Conservation (phyloP, 30 jellyfish, hydroid and myxozoan species). For the Chironex yamaguchii region DNA sequence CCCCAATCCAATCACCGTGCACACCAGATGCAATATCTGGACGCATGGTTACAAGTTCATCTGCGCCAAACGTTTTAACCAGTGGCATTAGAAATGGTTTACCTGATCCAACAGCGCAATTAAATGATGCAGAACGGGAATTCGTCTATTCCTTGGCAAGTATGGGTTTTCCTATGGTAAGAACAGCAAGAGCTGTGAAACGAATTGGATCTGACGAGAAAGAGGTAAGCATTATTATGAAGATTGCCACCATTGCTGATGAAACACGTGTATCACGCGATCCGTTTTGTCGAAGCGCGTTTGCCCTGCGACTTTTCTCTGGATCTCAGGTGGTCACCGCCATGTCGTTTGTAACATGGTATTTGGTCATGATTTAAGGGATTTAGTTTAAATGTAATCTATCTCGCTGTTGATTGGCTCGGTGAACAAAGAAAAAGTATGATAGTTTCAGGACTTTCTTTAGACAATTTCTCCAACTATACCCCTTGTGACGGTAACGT, state of each 20-base stretch:
- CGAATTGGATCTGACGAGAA: constrained; percentile 81
- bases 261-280: not conserved
- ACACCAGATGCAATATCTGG: not conserved
- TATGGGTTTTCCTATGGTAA: constrained; percentile 87
- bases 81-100: constrained; percentile 18
- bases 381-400: too few species aligned
- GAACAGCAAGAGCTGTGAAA: constrained; percentile 87
- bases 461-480: too few species aligned
- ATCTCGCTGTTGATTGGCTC: not conserved
- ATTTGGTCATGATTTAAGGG: too few species aligned
- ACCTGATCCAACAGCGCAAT: constrained; percentile 57
- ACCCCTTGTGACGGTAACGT: too few species aligned
- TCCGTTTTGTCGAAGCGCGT: not conserved
- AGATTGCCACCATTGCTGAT: not conserved
- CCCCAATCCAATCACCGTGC: not conserved
- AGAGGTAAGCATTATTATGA: constrained; percentile 58
- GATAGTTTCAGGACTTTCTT: too few species aligned
- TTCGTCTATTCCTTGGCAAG: constrained; percentile 58
- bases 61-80: not conserved
- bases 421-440: too few species aligned
- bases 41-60: too few species aligned
- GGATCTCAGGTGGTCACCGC: not conserved
- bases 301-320: not conserved
- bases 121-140: constrained; percentile 65
- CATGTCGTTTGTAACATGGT: too few species aligned